A percentile compares a stretch with the other conserved stretches of the same genome.
phyloP scores from a whole-genome alignment of 1,140 invertebrate species.

The Archivesica marissinica region DNA sequence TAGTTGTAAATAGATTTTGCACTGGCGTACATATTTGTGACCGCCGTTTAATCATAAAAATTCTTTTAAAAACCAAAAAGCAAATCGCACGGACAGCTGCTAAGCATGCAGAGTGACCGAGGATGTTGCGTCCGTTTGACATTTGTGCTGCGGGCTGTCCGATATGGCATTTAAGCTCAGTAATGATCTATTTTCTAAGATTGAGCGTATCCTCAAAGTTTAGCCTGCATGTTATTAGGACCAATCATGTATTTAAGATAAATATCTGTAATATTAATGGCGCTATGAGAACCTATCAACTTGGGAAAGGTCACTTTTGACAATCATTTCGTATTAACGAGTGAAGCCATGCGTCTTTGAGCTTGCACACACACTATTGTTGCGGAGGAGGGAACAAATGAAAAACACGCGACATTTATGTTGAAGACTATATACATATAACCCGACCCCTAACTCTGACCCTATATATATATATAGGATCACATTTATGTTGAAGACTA shows the following conservation, averaged over 20 bases:
- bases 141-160: conserved; percentile 9
- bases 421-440: no score
- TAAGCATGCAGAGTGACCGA: neutral
- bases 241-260: conserved; percentile 47
- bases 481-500: no score
- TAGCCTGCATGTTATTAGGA: conserved; percentile 9
- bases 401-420: no score
- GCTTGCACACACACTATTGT: no score
- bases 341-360: no score
- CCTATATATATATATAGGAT: no score
- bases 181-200: conserved; percentile 4
- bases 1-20: no score
- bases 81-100: conserved; percentile 5
- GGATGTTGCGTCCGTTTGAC: neutral
- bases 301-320: conserved; percentile 32
- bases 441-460: no score
- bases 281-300: conserved; percentile 8
- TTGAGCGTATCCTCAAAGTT: conserved; percentile 15
- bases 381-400: no score
- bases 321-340: no score
- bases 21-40: no score
- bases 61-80: neutral
- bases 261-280: conserved; percentile 16
- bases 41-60: neutral
- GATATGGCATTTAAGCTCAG: conserved; percentile 24